Percentiles rank a stretch among this genome's conserved stretches.
Conservation (phyloP, 2,888 invertebrate species). For the Parnassius mnemosyne region DNA sequence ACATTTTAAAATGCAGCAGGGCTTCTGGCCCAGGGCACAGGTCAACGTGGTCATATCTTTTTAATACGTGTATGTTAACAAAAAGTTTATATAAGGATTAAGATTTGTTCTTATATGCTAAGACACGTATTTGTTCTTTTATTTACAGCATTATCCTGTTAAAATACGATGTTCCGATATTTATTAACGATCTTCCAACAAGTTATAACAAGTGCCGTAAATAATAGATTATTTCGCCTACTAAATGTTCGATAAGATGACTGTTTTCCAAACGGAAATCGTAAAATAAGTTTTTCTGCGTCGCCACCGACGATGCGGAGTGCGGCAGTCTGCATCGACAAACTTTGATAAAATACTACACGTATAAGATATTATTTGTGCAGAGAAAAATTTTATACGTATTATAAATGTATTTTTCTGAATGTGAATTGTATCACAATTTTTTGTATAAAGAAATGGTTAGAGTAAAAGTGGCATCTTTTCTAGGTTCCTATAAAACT, state of each 20-base stretch:
- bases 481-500: too few species aligned
- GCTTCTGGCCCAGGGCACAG: too few species aligned
- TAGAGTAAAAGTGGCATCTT: too few species aligned
- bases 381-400: conserved; percentile 1
- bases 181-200: conserved; percentile 44
- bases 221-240: conserved; percentile 65
- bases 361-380: conserved; percentile 10
- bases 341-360: conserved; percentile 30
- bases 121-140: too few species aligned
- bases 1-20: too few species aligned
- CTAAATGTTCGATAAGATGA: conserved; percentile 59
- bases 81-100: too few species aligned
- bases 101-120: too few species aligned
- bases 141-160: not conserved
- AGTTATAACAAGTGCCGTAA: conserved; percentile 64
- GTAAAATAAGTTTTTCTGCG: conserved; percentile 75
- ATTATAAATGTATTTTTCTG: too few species aligned
- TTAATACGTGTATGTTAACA: too few species aligned
- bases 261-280: conserved; percentile 69
- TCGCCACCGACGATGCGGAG: conserved; percentile 42
- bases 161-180: conserved; percentile 34
- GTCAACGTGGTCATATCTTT: too few species aligned
- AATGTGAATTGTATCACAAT: too few species aligned
- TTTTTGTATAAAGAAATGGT: too few species aligned
- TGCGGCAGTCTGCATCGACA: conserved; percentile 39